phyloP scores from a whole-genome alignment of 2,888 invertebrate genomes.

The Aethes cnicana region DNA sequence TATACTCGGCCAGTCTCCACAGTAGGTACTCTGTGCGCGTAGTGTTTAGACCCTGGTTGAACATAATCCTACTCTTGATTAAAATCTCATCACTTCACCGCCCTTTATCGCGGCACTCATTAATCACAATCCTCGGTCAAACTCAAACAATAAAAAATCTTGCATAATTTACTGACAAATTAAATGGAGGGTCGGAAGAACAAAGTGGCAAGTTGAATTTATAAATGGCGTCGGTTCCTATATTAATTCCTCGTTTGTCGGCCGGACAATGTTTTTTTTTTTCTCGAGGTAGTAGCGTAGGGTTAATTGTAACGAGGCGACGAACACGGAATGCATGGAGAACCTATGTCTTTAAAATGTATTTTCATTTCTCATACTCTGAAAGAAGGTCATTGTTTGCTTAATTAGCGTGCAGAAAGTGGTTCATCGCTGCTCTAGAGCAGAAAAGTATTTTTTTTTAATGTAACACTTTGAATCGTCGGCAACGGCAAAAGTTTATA shows the following conservation, averaged over 20 bases:
- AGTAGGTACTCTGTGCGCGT: too few relatives aligned
- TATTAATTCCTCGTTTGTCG: constrained; percentile 77
- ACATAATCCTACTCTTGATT: neutral
- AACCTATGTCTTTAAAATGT: constrained; percentile 17
- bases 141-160: constrained; percentile 62
- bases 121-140: constrained; percentile 45
- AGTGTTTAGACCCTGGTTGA: too few relatives aligned
- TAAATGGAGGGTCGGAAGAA: constrained; percentile 58
- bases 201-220: constrained; percentile 67
- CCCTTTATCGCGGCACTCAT: constrained; percentile 41
- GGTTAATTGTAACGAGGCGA: constrained; percentile 66
- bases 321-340: constrained; percentile 50
- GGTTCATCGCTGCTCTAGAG: too few relatives aligned
- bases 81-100: constrained; percentile 18
- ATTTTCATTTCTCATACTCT: too few relatives aligned
- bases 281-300: constrained; percentile 56
- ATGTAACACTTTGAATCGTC: too few relatives aligned
- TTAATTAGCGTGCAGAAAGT: too few relatives aligned
- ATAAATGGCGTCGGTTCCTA: constrained; percentile 63
- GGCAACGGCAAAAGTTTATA: too few relatives aligned
- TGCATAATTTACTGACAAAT: constrained; percentile 54
- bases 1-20: too few relatives aligned
- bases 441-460: too few relatives aligned
- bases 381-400: too few relatives aligned
- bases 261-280: constrained; percentile 53